These are phyloP conservation scores for Folsomia manolachei DNA, from an alignment of 2,888 invertebrate species.

Conservation along the genomic window DNA sequence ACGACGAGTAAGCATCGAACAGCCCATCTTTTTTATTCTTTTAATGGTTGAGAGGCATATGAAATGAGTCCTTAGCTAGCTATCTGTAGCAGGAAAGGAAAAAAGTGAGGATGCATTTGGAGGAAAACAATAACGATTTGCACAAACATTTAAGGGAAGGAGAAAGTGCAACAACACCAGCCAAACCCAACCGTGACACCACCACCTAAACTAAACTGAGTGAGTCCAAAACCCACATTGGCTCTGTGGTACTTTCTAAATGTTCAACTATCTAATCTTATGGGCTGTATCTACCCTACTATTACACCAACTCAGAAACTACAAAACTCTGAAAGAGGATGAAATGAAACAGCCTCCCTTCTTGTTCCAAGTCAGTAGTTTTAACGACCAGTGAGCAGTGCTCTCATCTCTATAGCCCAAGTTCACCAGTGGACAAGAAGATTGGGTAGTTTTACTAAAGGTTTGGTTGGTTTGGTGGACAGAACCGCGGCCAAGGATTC, in stretches of 20 bases:
- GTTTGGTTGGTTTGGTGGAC: background rate
- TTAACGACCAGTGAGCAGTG: background rate
- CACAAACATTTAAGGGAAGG: background rate
- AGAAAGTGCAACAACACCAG: background rate
- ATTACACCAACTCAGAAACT: too few species aligned
- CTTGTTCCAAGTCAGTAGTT: slow-evolving; percentile 13
- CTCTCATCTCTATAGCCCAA: too few species aligned
- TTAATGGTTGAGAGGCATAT: background rate
- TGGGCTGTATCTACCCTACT: too few species aligned
- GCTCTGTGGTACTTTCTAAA: background rate
- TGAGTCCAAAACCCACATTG: too few species aligned
- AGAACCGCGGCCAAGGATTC: background rate
- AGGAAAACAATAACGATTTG: slow-evolving; percentile 6
- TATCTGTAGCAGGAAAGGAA: background rate
- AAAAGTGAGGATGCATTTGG: background rate
- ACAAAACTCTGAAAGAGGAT: too few species aligned
- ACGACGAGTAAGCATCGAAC: background rate
- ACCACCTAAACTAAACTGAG: too few species aligned
- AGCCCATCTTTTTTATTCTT: background rate
- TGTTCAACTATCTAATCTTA: background rate
- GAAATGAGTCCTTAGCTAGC: background rate
- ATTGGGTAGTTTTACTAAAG: too few species aligned
- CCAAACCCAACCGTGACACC: background rate
- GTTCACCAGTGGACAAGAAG: background rate
- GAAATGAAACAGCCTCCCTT: background rate